Evolutionary conservation across 2,797 vertebrate genomes (phyloP).

Genomic region (Monodelphis domestica): DNA sequence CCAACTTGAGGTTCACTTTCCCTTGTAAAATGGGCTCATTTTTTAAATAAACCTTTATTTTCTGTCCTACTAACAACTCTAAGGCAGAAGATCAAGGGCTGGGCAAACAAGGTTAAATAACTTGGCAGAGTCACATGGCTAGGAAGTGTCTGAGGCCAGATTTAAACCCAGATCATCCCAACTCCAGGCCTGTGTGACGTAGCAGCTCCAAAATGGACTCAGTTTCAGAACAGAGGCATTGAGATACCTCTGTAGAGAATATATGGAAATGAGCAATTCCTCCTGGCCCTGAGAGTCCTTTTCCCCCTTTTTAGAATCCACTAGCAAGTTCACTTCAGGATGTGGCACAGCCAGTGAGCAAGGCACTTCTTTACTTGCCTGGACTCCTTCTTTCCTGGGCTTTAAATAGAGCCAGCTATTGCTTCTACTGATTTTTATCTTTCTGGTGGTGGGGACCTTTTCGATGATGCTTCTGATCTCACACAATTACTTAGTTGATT

Average conservation of each 20-base stretch:
- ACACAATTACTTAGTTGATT: not conserved
- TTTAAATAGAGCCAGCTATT: not conserved
- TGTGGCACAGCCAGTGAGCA: not conserved
- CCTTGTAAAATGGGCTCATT: too few species aligned
- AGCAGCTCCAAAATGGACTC: not conserved
- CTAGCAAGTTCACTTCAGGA: not conserved
- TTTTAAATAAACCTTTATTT: too few species aligned
- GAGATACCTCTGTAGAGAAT: not conserved
- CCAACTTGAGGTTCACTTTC: not conserved
- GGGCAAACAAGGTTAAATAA: too few species aligned
- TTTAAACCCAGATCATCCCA: too few species aligned
- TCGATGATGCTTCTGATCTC: not conserved
- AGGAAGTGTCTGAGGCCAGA: too few species aligned
- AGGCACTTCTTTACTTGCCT: not conserved
- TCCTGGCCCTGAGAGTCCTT: not conserved
- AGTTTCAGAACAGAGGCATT: not conserved
- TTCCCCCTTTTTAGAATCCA: not conserved
- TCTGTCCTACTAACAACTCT: too few species aligned
- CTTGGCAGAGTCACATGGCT: too few species aligned
- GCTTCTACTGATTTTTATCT: not conserved
- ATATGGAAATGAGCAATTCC: not conserved
- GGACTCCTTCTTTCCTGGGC: not conserved
- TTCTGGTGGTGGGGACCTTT: not conserved
- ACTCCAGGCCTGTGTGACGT: too few species aligned
- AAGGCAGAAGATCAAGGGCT: too few species aligned